phyloP scores from a whole-genome alignment of 2,113 vertebrate species.

The Casuarius casuarius region DNA sequence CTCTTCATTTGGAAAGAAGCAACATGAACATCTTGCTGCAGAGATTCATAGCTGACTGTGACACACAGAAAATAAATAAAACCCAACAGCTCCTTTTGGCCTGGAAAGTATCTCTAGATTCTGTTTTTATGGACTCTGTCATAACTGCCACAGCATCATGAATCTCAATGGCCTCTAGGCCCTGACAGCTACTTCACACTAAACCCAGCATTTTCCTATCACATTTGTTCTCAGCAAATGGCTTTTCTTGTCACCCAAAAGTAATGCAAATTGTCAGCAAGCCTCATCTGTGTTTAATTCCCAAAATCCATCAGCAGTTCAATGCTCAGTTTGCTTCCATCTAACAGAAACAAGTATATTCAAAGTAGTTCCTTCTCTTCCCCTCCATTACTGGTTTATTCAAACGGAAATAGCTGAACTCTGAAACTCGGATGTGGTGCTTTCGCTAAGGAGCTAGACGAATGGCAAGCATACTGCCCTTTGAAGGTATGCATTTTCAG shows the following conservation, averaged over 20 bases:
- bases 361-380: background rate
- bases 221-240: background rate
- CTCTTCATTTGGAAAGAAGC: background rate
- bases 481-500: background rate
- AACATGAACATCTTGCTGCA: accelerated
- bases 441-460: background rate
- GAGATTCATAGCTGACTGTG: background rate
- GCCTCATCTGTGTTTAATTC: background rate
- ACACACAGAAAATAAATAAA: background rate
- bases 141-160: accelerated
- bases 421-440: background rate
- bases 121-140: background rate
- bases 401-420: background rate
- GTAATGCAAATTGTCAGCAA: background rate
- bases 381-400: background rate
- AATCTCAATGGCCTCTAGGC: background rate
- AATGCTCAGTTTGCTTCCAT: background rate
- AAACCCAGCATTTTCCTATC: background rate
- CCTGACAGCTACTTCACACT: background rate
- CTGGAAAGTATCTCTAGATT: background rate
- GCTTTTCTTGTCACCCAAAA: background rate
- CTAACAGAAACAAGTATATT: background rate
- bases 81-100: background rate
- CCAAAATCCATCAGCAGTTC: background rate
- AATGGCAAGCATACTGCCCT: background rate